These are phyloP conservation scores for Archips xylosteana DNA, from an alignment of 2,888 invertebrate species.

Conservation along the genomic window DNA sequence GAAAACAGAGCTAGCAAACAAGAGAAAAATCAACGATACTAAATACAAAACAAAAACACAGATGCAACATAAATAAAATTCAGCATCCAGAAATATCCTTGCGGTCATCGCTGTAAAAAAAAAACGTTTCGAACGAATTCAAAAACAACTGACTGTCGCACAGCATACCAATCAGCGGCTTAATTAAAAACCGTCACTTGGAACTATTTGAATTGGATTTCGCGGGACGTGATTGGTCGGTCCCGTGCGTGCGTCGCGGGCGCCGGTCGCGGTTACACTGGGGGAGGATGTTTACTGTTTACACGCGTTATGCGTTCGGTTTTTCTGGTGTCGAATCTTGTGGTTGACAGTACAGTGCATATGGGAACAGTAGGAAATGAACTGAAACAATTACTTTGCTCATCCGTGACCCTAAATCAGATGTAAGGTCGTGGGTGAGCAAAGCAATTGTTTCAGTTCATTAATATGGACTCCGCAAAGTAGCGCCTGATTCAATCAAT, in stretches of 20 bases:
- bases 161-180: constrained; percentile 22
- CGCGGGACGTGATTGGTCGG: not conserved
- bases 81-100: not conserved
- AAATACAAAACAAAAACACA: not conserved
- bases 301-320: constrained; percentile 52
- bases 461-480: too few species aligned
- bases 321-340: constrained; percentile 44
- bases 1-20: not conserved
- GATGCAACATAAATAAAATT: not conserved
- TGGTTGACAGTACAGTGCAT: constrained; percentile 15
- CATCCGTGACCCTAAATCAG: too few species aligned
- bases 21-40: not conserved
- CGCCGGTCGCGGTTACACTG: constrained; percentile 59
- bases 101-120: not conserved
- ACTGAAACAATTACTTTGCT: too few species aligned
- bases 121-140: not conserved
- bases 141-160: constrained; percentile 34
- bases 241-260: constrained; percentile 51
- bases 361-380: constrained; percentile 24
- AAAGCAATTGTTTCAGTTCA: too few species aligned
- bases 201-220: constrained; percentile 21
- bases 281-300: constrained; percentile 31
- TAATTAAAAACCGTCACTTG: constrained; percentile 41
- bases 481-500: too few species aligned
- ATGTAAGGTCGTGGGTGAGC: too few species aligned